Conservation (phyloP, 2,113 vertebrate species). For the Tachycineta bicolor region DNA sequence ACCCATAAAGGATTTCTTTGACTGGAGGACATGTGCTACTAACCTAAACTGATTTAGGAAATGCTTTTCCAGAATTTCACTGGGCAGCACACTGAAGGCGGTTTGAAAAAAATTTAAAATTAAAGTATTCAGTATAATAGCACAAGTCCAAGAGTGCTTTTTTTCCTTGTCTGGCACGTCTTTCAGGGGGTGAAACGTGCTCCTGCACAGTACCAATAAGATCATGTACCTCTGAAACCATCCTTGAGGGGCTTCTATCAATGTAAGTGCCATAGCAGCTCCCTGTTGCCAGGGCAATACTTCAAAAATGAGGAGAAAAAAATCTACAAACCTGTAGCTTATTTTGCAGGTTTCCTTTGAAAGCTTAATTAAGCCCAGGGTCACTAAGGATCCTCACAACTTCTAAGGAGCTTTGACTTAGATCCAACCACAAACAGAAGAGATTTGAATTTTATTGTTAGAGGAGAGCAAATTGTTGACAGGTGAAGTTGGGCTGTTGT, state of each 20-base stretch:
- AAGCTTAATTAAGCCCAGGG: background rate
- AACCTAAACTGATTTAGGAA: background rate
- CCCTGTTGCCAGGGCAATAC: background rate
- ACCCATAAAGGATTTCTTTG: background rate
- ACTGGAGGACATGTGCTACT: background rate
- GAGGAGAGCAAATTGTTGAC: background rate
- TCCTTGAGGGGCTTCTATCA: background rate
- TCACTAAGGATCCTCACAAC: fast-evolving
- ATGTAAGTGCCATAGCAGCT: background rate
- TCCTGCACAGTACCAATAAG: background rate
- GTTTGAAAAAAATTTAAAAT: background rate
- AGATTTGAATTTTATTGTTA: background rate
- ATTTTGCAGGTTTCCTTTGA: background rate
- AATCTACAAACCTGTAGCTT: background rate
- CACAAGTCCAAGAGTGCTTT: background rate
- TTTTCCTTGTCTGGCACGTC: background rate
- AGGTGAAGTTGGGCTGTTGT: background rate
- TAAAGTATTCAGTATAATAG: background rate
- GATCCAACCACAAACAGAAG: background rate
- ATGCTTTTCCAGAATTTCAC: background rate
- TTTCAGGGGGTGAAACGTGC: background rate
- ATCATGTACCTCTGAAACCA: background rate
- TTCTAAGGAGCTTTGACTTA: background rate
- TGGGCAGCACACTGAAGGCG: background rate
- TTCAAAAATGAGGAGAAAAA: background rate